phyloP scores from a whole-genome alignment of 2,888 invertebrate species.

The Perithous albicinctus region DNA sequence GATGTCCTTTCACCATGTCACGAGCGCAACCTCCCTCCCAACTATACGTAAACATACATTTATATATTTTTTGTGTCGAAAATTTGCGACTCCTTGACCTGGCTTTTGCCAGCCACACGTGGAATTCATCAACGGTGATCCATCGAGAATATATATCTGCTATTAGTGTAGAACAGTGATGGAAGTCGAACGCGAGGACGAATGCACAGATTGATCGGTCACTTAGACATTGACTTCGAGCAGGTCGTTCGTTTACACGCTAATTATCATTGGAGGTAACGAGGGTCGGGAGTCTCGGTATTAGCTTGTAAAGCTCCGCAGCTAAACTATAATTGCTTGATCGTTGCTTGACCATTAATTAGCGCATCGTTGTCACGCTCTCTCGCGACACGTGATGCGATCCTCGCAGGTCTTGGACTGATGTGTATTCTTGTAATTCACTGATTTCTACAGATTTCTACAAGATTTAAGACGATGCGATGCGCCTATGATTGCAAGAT shows the following conservation, averaged over 20 bases:
- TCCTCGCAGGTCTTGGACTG: neutral
- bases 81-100: slow-evolving; percentile 40
- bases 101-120: neutral
- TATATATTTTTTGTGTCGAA: neutral
- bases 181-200: slow-evolving; percentile 41
- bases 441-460: neutral
- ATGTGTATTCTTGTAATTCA: neutral
- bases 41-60: neutral
- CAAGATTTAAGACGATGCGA: neutral
- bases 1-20: neutral
- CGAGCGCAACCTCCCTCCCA: neutral
- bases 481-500: neutral
- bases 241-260: slow-evolving; percentile 16
- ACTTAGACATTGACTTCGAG: slow-evolving; percentile 34
- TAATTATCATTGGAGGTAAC: slow-evolving; percentile 37
- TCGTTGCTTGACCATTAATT: slow-evolving; percentile 32
- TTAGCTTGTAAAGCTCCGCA: neutral
- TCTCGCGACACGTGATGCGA: neutral
- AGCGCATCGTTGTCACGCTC: slow-evolving; percentile 25
- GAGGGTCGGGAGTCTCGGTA: slow-evolving; percentile 1
- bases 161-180: neutral
- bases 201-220: slow-evolving; percentile 34
- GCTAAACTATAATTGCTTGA: neutral
- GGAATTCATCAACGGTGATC: slow-evolving; percentile 14
- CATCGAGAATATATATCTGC: neutral